Base-by-base conservation (phyloP, 2,888 invertebrate species). In the Pachliopta kotzebuea region DNA sequence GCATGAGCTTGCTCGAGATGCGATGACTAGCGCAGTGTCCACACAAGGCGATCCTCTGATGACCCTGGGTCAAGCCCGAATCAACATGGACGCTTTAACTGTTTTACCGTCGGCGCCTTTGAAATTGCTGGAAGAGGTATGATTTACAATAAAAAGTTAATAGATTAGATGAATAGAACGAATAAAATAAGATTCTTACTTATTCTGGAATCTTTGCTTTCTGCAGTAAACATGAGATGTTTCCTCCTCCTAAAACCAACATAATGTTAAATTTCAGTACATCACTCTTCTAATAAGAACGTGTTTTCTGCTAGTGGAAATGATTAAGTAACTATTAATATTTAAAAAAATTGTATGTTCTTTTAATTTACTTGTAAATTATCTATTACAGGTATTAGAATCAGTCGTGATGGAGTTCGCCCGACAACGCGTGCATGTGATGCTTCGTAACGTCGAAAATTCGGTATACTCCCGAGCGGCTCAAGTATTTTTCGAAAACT, bases 1-100 rank as follows among this genome's bases (percentile, higher is more conserved):
- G 0, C 83, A 84, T 9, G 60, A 60, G 2, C 69, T 90, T 60
- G 90, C 90, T 0, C 14, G 21, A 0, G 84, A 84, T 55, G 87
- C 88, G 1, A 88, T 90, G 89, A 4, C 76, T 1, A 71, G 67
- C 0, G 88, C 90, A 0, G 45, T 80, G 24, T 84, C 90, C 0
- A 86, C 84, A 0, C 71, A 73, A 6, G 90, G 90, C 8, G 90
- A 90, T 60, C 70, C 78, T 0, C 80, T 90, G 21, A 86, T 88
- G 87, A 86, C 77, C 0, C 78, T 91, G 1, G 87, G 84, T 0
- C 89, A 89, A 68, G 90, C 90, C 0, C 77, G 90, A 0, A 79
- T 79, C 0, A 80, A 79, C 37, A 90, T 91, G 90, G 90, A 91
- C 67, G 49, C 80, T 11, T 80, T 83, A 50, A 87, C 86, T 0